Evolutionary conservation across 2,797 vertebrate species (phyloP).

Genomic region (Pterois miles): DNA sequence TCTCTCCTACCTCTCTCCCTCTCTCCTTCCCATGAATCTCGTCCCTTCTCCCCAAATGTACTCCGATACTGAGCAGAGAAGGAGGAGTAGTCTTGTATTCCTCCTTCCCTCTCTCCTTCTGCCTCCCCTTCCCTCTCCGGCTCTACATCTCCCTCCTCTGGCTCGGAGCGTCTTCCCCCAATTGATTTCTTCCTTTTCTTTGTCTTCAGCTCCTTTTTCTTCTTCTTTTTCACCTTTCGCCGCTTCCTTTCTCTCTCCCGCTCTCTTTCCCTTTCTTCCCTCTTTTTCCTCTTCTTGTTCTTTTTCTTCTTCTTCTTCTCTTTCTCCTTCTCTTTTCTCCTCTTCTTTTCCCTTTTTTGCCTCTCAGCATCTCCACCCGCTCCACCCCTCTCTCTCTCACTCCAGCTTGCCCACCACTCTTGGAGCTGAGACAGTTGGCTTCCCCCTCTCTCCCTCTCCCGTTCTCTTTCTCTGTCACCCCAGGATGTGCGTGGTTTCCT

Average conservation of each 20-base stretch:
- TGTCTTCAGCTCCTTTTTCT: constrained; percentile 77
- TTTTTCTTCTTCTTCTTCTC: constrained; percentile 85
- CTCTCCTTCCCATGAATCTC: constrained; percentile 84
- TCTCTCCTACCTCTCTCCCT: constrained; percentile 78
- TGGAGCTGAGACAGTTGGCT: constrained; percentile 86
- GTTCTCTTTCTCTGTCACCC: constrained; percentile 88
- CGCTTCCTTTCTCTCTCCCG: constrained; percentile 83
- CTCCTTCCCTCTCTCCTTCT: constrained; percentile 80
- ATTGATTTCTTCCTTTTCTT: constrained; percentile 82
- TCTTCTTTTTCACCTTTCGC: constrained; percentile 86
- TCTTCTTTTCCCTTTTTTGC: constrained; percentile 82
- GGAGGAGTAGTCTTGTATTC: constrained; percentile 80
- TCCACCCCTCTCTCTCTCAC: constrained; percentile 81
- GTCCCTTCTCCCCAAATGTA: constrained; percentile 82
- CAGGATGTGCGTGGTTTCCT: constrained; percentile 85
- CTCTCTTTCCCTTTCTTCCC: constrained; percentile 82
- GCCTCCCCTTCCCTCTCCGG: constrained; percentile 80
- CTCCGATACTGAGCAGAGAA: constrained; percentile 81
- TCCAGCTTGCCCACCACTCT: constrained; percentile 88
- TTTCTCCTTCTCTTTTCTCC: constrained; percentile 84
- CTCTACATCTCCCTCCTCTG: constrained; percentile 84
- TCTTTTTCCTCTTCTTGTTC: constrained; percentile 83
- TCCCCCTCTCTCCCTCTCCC: constrained; percentile 82
- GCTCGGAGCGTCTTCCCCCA: constrained; percentile 80
- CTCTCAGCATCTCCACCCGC: constrained; percentile 72